phyloP scores from a whole-genome alignment of 2,888 invertebrate genomes.

The Clostera curtula region DNA sequence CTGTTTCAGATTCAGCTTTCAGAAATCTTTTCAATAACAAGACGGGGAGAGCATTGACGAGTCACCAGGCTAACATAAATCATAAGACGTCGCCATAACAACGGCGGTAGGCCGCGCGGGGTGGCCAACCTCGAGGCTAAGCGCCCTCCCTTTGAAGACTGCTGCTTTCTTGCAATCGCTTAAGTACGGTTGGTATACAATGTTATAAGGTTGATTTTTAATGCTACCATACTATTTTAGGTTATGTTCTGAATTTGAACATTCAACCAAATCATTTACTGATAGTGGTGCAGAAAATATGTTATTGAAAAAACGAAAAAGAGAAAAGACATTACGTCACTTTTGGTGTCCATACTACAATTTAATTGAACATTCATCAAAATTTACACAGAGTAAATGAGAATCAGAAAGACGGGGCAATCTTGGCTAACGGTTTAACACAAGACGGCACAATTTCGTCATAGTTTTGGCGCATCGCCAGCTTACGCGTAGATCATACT shows the following conservation, averaged over 20 bases:
- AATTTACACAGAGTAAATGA: slow-evolving; percentile 11
- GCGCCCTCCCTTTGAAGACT: slow-evolving; percentile 27
- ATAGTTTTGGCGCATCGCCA: slow-evolving; percentile 45
- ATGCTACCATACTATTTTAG: no score
- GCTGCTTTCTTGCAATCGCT: slow-evolving; percentile 50
- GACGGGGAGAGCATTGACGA: slow-evolving; percentile 15
- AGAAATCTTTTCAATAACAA: slow-evolving; percentile 17
- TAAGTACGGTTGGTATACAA: slow-evolving; percentile 49
- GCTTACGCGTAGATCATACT: slow-evolving; percentile 23
- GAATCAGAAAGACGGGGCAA: slow-evolving; percentile 18
- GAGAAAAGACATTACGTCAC: no score
- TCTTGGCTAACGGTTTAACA: slow-evolving; percentile 25
- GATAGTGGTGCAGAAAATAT: slow-evolving; percentile 1
- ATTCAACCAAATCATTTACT: slow-evolving; percentile 10
- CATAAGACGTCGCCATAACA: slow-evolving; percentile 53
- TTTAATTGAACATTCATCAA: not conserved
- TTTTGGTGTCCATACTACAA: no score
- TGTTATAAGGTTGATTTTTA: no score
- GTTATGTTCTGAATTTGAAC: slow-evolving; percentile 21
- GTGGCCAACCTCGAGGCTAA: slow-evolving; percentile 29
- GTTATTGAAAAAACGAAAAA: no score
- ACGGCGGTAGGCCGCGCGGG: slow-evolving; percentile 38
- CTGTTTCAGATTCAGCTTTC: no score
- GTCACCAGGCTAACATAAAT: slow-evolving; percentile 55
- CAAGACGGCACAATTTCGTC: slow-evolving; percentile 41